Evolutionary conservation across 2,113 vertebrate species (phyloP).

Genomic region (Carettochelys insculpta): DNA sequence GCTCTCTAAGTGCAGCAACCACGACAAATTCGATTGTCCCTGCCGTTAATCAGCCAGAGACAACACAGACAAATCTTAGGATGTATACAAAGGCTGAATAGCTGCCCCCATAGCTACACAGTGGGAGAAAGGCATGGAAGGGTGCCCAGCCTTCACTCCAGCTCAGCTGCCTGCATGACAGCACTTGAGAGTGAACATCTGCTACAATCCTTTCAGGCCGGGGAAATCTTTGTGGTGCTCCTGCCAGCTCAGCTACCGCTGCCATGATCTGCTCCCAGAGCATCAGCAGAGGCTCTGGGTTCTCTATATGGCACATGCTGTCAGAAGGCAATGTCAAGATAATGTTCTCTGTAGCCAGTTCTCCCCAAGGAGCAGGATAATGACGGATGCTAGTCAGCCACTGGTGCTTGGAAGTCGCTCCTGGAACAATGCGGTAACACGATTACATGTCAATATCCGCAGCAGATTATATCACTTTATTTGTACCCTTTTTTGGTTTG

Average conservation of each 20-base stretch:
- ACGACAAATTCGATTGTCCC: background rate
- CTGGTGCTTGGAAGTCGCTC: background rate
- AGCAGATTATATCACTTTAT: conserved; percentile 75
- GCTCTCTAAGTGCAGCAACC: background rate
- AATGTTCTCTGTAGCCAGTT: accelerated
- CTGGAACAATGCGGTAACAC: conserved; percentile 67
- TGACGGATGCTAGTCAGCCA: background rate
- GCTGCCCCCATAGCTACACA: background rate
- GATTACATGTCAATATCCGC: conserved; percentile 60
- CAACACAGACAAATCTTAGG: background rate
- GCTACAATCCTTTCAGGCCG: background rate
- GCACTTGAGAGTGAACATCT: conserved; percentile 77
- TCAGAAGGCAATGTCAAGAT: background rate
- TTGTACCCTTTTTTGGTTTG: conserved; percentile 68
- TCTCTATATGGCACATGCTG: background rate
- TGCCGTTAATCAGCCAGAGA: background rate
- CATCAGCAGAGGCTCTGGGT: background rate
- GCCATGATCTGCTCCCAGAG: background rate
- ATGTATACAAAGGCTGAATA: background rate
- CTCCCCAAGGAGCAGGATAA: background rate
- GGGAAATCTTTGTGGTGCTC: background rate
- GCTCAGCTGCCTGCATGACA: no score
- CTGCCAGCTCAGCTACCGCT: background rate
- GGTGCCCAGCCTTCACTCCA: background rate
- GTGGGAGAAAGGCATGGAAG: background rate